Evolutionary conservation across 2,797 vertebrate genomes (phyloP), one percentile per base, ranked within the genome.

Genomic region (Botia kubotai): DNA sequence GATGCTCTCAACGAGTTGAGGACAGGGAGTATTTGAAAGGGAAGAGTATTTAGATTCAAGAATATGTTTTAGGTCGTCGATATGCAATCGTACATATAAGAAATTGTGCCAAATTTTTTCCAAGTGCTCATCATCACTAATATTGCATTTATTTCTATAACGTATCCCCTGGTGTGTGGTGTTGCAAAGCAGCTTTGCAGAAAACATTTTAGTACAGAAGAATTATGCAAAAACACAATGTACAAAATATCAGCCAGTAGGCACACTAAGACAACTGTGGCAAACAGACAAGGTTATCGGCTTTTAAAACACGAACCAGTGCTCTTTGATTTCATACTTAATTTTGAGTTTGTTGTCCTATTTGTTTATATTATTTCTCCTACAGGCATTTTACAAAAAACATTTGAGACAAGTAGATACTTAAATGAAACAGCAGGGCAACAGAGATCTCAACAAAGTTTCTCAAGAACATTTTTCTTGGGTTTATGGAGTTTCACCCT

Each of bases 1-100:
- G 80, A 87, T 84, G 39, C 73, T 36, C 46, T 84, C 75, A 84
- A 85, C 57, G 72, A 76, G 83, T 80, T 79, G 72, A 86, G 84
- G 81, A 88, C 77, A 83, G 75, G 1, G 69, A 84, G 70, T 73
- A 71, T 78, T 72, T 63, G 67, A 72, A 43, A 10, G 23, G 66
- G 66, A 83, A 80, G 76, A 67, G 72, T 73, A 66, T 76, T 57
- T 65, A 82, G 68, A 72, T 50, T 55, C 33, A 71, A 46, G 57
- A 66, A 72, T 62, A 72, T 62, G 8, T 16, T 81, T 81, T 52
- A 26, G n/a, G 57, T 43, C 66, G 58, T 65, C n/a, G 55, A 26
- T 46, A 26, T 55, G 48, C 21, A 26, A 26, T 26, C 23, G 23
- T 26, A 26, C 23, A 26, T 26, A 26, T 26, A 58, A 48, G 43